Conservation (phyloP, 2,797 vertebrate genomes). For the Chrysocyon brachyurus region DNA sequence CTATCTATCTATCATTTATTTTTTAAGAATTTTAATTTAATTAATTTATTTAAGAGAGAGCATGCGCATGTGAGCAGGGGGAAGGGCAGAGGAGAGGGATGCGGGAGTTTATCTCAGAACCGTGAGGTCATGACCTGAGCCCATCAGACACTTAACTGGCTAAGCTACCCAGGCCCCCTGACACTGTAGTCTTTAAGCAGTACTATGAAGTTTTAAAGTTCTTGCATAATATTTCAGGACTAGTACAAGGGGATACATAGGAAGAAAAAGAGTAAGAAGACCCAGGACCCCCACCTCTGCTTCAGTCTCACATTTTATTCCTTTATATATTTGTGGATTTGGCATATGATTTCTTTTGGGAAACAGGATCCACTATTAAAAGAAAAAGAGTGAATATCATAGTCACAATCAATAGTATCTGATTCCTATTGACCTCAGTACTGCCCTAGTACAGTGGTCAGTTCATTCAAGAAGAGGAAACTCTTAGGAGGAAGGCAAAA, state of each 20-base stretch:
- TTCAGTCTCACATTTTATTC: background rate
- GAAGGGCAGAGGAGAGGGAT: too few relatives aligned
- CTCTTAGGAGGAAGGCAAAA: background rate
- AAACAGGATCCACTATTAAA: slow-evolving; percentile 9
- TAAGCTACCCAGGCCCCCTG: too few relatives aligned
- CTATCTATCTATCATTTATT: too few relatives aligned
- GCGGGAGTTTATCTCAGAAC: background rate
- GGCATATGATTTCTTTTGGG: background rate
- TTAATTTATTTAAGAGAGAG: too few relatives aligned
- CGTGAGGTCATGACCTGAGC: background rate
- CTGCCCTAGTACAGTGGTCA: background rate
- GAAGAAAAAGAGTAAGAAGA: background rate
- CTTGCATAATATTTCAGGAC: background rate
- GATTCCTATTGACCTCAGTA: background rate
- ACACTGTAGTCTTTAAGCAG: background rate
- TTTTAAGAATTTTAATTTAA: too few relatives aligned
- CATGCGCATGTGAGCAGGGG: too few relatives aligned
- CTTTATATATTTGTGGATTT: background rate
- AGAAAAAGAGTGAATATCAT: background rate
- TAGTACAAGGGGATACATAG: background rate
- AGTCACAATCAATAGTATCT: background rate
- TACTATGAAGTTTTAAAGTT: background rate
- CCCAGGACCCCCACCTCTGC: background rate
- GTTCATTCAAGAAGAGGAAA: background rate
- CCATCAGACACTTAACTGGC: background rate